These are phyloP conservation scores for Tragelaphus buxtoni DNA, from an alignment of 2,113 vertebrate species.

Conservation along the genomic window DNA sequence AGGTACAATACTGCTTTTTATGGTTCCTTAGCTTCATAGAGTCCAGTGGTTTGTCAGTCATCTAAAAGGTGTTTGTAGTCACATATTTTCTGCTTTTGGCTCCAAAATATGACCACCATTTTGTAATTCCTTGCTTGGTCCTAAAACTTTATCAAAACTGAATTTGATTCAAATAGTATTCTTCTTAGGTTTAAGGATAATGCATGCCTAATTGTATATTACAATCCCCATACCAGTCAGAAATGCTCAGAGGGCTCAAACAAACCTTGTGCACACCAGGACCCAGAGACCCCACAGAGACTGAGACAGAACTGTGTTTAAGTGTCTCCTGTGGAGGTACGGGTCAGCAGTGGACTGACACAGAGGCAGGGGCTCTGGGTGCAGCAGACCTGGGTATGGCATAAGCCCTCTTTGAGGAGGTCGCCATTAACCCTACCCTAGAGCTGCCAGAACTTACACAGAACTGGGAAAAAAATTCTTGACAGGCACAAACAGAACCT, in stretches of 20 bases:
- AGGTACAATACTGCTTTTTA: neutral
- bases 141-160: neutral
- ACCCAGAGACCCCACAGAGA: neutral
- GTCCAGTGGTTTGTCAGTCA: neutral
- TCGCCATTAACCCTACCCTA: neutral
- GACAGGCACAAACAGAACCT: neutral
- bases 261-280: neutral
- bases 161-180: neutral
- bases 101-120: neutral
- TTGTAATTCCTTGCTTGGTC: neutral
- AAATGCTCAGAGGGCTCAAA: neutral
- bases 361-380: neutral
- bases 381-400: neutral
- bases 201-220: neutral
- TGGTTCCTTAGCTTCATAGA: neutral
- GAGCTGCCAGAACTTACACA: neutral
- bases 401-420: neutral
- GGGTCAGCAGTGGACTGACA: fast-evolving
- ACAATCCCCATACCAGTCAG: neutral
- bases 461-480: neutral
- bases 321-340: neutral
- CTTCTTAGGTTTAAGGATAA: neutral
- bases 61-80: neutral
- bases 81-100: neutral
- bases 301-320: neutral